Base-by-base conservation (phyloP, 2,797 vertebrate genomes). In the Crocidura indochinensis region DNA sequence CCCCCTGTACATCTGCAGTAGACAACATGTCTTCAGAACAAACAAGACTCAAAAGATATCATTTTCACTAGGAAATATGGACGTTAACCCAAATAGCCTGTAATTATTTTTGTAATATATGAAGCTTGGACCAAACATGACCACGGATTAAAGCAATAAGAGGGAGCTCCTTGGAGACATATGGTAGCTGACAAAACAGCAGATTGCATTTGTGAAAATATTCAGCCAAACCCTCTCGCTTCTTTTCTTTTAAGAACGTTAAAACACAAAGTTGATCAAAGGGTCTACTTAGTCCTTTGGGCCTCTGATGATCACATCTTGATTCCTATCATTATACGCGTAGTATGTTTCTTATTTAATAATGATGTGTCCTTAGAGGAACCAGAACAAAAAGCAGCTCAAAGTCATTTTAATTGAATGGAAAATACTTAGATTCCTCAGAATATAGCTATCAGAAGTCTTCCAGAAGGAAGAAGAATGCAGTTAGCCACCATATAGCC, bases 1-100 rank as follows among this genome's bases (percentile, higher is more conserved):
- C 79, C 80, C 93, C 75, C 14, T 19, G 49, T 62, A 96, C 95
- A 97, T 93, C 94, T 95, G 79, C 90, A 95, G 89, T 20, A 78
- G 86, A 62, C 14, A 87, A 49, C 65, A 38, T 46, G 60, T 93
- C 97, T 96, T 96, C 92, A 92, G 97, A 96, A 96, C 69, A 90
- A 96, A 81, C 82, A 94, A 85, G 92, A 87, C 92, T 87, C 89
- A 46, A 44, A 94, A 91, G 79, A 84, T 56, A 85, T 84, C 93
- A 94, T 91, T 88, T 86, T 2, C 78, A 77, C 87, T 84, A 93
- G 29, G 92, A 97, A 96, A 95, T 77, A 69, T 6, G 51, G 75
- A 75, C 53, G 91, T 67, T 64, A 79, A 69, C 49, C 87, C 67
- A 78, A 71, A 46, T 19, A 80, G 64, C 38, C 81, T 83, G 1